These are phyloP conservation scores for Andrena haemorrhoa DNA, from an alignment of 2,888 invertebrate genomes.

Conservation along the genomic window DNA sequence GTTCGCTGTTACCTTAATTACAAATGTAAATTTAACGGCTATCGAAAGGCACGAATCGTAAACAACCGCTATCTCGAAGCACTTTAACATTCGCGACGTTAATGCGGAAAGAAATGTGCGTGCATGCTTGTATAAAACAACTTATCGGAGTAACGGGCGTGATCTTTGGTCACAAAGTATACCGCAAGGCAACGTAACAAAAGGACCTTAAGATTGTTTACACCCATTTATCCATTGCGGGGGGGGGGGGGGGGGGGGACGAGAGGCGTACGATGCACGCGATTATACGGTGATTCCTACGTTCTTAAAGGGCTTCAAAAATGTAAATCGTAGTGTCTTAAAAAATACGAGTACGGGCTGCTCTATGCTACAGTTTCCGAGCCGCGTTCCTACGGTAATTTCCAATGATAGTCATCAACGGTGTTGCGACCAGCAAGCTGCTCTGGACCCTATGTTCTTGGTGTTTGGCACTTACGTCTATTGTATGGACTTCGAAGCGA, in stretches of 20 bases:
- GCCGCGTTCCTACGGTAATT: conserved; percentile 19
- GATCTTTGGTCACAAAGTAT: conserved; percentile 47
- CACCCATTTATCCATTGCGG: conserved; percentile 3
- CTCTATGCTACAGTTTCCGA: conserved; percentile 19
- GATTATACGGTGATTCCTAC: conserved; percentile 19
- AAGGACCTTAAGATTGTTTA: conserved; percentile 13
- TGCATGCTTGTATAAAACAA: conserved; percentile 26
- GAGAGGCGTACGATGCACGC: conserved; percentile 11
- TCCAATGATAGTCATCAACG: conserved; percentile 50
- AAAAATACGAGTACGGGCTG: conserved; percentile 34
- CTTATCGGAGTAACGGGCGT: conserved; percentile 32
- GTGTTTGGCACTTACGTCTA: conserved; percentile 67
- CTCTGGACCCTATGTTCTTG: conserved; percentile 66
- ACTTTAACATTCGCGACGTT: conserved; percentile 20
- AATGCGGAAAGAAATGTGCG: conserved; percentile 39
- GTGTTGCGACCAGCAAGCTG: conserved; percentile 44
- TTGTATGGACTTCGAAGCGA: conserved; percentile 57
- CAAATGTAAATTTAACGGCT: conserved; percentile 25
- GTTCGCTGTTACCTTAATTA: conserved; percentile 26
- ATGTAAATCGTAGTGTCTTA: conserved; percentile 21
- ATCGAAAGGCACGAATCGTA: conserved; percentile 67
- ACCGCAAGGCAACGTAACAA: conserved; percentile 24
- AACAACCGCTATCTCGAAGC: conserved; percentile 45
- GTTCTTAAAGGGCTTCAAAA: conserved; percentile 19
- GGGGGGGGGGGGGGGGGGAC: neutral